Conservation (phyloP, 1,140 invertebrate species). For the Ephestia elutella region DNA sequence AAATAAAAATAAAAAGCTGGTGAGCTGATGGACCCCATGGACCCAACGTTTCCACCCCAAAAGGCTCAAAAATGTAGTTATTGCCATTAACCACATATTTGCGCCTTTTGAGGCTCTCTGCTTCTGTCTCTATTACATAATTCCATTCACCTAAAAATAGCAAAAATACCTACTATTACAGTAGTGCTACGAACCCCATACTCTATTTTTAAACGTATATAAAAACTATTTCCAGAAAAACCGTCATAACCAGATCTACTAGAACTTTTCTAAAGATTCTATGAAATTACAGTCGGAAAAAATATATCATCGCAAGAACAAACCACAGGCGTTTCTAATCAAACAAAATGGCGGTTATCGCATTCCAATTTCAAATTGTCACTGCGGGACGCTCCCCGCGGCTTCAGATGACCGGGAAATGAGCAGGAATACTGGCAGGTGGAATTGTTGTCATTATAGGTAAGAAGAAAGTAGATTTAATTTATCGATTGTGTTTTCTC, state of each 20-base stretch:
- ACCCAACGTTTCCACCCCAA: no score
- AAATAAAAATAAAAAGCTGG: no score
- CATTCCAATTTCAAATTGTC: constrained; percentile 32
- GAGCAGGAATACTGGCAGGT: background rate
- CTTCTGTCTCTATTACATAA: no score
- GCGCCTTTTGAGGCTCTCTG: no score
- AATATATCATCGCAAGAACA: constrained; percentile 12
- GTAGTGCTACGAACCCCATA: no score
- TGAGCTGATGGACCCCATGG: no score
- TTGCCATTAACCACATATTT: no score
- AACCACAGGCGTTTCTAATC: constrained; percentile 31
- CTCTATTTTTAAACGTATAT: background rate
- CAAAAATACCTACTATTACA: no score
- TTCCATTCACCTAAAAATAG: no score
- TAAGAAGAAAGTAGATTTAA: background rate
- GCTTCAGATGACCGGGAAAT: constrained; percentile 35
- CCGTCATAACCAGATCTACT: background rate
- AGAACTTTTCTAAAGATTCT: background rate
- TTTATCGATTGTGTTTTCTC: background rate
- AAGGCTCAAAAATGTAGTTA: no score
- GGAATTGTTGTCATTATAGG: background rate
- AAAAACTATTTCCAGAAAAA: background rate
- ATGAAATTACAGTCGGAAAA: background rate
- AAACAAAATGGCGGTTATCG: constrained; percentile 30
- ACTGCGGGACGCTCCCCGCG: constrained; percentile 31